Conservation (phyloP, 92 coral and sea anemone genomes). For the Phenganax marumi region DNA sequence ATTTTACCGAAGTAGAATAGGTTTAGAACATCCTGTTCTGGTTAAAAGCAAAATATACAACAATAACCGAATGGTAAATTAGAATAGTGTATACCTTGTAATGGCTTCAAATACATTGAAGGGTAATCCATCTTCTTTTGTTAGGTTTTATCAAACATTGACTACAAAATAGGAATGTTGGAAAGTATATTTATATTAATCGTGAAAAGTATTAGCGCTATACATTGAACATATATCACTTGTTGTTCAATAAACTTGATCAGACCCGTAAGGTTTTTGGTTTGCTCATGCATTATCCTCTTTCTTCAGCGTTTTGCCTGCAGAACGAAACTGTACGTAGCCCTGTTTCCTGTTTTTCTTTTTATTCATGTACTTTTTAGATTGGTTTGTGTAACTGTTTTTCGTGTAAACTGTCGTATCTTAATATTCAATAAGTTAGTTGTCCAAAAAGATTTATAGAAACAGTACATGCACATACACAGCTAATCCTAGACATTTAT, state of each 20-base stretch:
- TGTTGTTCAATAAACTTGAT: background rate
- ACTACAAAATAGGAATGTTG: constrained; percentile 10
- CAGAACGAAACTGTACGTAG: too few species aligned
- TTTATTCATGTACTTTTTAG: too few species aligned
- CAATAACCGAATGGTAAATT: too few species aligned
- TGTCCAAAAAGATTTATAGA: background rate
- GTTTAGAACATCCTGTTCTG: too few species aligned
- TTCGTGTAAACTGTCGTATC: too few species aligned
- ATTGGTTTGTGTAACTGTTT: too few species aligned
- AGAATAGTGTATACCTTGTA: background rate
- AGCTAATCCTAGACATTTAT: background rate
- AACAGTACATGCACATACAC: background rate
- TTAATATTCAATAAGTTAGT: background rate
- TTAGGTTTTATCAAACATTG: background rate
- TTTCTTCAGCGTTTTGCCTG: too few species aligned
- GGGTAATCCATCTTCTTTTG: background rate
- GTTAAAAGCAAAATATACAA: too few species aligned
- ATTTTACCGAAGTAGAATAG: too few species aligned
- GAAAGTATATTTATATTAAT: constrained; percentile 1
- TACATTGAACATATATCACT: background rate
- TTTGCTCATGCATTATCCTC: too few species aligned
- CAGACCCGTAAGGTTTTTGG: too few species aligned
- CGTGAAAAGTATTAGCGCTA: background rate
- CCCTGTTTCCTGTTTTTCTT: too few species aligned
- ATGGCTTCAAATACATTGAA: background rate